These are phyloP conservation scores for Vulpes vulpes DNA, from an alignment of 2,113 vertebrate species.

Conservation along the genomic window DNA sequence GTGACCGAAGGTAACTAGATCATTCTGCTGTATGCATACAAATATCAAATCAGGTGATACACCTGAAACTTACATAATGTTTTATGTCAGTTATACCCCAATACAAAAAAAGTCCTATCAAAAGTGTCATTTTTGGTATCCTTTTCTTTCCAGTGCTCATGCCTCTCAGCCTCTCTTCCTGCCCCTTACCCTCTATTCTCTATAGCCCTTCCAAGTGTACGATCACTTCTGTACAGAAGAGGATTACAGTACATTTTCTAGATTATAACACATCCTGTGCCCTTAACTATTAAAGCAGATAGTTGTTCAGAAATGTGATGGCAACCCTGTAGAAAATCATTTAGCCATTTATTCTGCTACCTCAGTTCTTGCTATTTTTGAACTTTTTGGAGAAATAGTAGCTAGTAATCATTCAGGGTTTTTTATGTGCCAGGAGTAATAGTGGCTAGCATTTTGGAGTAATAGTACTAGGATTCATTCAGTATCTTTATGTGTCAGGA, in stretches of 20 bases:
- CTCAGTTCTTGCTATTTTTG: neutral
- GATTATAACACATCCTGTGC: neutral
- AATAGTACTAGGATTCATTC: neutral
- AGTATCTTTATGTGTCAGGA: neutral
- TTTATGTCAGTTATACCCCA: neutral
- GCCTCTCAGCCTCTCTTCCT: no score
- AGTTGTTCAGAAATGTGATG: neutral
- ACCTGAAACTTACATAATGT: neutral
- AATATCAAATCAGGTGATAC: neutral
- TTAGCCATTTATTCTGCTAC: neutral
- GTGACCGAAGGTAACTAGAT: neutral
- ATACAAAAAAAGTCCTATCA: neutral
- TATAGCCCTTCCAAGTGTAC: neutral
- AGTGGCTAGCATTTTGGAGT: neutral
- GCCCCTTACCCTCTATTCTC: neutral
- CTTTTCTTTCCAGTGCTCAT: neutral
- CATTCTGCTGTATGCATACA: neutral
- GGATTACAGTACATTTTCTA: neutral
- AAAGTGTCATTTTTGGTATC: neutral
- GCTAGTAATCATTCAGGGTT: neutral
- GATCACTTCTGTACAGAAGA: neutral
- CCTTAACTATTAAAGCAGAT: neutral
- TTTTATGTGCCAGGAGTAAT: neutral
- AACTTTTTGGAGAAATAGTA: neutral
- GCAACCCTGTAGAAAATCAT: neutral